Evolutionary conservation across 2,888 invertebrate genomes (phyloP), one percentile per base, ranked within the genome.

Genomic region (Hololepta plana): DNA sequence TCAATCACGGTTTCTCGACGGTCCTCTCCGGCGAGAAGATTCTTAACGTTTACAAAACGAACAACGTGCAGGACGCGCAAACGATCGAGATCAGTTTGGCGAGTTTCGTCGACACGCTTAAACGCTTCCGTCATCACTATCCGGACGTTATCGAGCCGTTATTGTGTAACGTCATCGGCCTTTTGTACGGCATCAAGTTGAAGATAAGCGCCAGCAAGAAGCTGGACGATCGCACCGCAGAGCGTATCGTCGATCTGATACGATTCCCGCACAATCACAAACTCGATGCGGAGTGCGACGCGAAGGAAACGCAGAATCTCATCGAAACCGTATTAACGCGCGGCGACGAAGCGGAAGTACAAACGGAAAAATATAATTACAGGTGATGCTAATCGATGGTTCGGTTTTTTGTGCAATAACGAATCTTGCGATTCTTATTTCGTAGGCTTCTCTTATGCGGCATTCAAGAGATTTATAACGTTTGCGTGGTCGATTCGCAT

Each of bases 121-220:
- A 68, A 12, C 49, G 42, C 3, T 76, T 68, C 44, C 55, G 63
- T 0, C 57, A 65, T 3, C 67, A 68, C n/a, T 87, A 82, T 45
- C 75, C 76, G 0, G 90, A 90, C 47, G 57, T 90, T 26, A 63
- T 75, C 0, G 62, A 69, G 32, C 82, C 85, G 0, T 53, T 87
- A 10, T 57, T 75, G 24, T 59, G 65, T 28, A 72, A 75, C 0
- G 46, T 81, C 4, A 60, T 68, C 1, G 72, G 77, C 53, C 61
- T 80, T 31, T 53, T 64, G 2, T 68, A 67, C 35, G 75, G 76
- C 2, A 53, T 73, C 12, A 64, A 61, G 20, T 47, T 62, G 8
- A 42, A 75, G 11, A 62, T 60, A 23, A 60, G 63, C 27, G 48
- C 67, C 23, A 48, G 69, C 2, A 53, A 46, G 24, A 66, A 68